Conservation (phyloP, 2,888 invertebrate genomes). For the Bellardia pandia region DNA sequence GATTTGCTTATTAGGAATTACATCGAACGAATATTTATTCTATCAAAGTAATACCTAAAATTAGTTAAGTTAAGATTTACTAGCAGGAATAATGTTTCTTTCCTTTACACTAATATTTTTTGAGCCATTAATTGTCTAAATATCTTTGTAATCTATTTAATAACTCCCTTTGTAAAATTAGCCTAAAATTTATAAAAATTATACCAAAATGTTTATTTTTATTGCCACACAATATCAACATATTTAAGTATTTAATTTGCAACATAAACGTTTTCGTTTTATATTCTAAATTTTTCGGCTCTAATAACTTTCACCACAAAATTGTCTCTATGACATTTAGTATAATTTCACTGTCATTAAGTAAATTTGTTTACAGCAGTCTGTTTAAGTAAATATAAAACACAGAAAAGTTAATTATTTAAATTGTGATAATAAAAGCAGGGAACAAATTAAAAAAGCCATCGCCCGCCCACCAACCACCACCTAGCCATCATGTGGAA, state of each 20-base stretch:
- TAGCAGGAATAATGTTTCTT: too few species aligned
- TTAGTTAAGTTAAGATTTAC: too few species aligned
- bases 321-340: conserved; percentile 67
- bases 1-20: too few species aligned
- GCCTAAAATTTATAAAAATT: conserved; percentile 35
- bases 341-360: conserved; percentile 68
- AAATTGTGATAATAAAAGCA: conserved; percentile 67
- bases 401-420: conserved; percentile 70
- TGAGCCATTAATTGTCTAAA: background rate
- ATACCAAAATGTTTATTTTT: conserved; percentile 41
- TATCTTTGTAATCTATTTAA: background rate
- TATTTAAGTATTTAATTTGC: conserved; percentile 48
- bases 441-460: conserved; percentile 61
- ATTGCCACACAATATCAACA: background rate
- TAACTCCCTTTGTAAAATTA: background rate
- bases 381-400: conserved; percentile 40
- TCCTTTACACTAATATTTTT: too few species aligned
- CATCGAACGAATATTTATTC: too few species aligned
- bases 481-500: background rate
- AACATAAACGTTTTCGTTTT: conserved; percentile 16
- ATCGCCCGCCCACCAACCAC: background rate
- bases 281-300: conserved; percentile 9
- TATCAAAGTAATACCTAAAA: too few species aligned
- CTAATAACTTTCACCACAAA: conserved; percentile 66
- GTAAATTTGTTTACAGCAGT: conserved; percentile 43